phyloP scores from a whole-genome alignment of 2,888 invertebrate species.

The Chrysotoxum bicinctum region DNA sequence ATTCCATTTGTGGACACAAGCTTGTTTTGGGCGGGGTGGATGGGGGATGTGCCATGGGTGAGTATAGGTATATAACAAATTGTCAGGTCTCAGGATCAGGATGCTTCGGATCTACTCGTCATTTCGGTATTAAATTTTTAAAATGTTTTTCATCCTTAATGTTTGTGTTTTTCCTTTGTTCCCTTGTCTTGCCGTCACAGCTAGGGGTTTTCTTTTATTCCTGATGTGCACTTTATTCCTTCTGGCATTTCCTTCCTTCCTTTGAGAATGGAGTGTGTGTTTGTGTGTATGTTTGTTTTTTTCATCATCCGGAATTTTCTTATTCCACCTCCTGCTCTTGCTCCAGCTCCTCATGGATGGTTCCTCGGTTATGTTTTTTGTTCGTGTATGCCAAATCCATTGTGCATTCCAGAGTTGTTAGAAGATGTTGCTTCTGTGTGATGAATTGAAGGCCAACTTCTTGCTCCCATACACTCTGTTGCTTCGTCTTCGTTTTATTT shows the following conservation, averaged over 20 bases:
- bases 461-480: constrained; percentile 23
- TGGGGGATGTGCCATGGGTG: background rate
- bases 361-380: constrained; percentile 9
- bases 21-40: background rate
- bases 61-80: background rate
- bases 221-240: constrained; percentile 53
- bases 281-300: constrained; percentile 48
- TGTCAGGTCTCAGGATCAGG: constrained; percentile 17
- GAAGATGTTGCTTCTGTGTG: constrained; percentile 31
- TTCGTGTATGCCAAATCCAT: constrained; percentile 22
- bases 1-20: constrained; percentile 4
- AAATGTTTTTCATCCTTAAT: constrained; percentile 60
- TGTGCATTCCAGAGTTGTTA: constrained; percentile 45
- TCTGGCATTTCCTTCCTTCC: constrained; percentile 67
- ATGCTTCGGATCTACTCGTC: constrained; percentile 47
- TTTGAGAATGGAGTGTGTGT: constrained; percentile 16
- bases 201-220: constrained; percentile 20
- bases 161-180: constrained; percentile 6
- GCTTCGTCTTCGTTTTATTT: constrained; percentile 16
- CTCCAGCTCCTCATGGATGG: too few relatives aligned
- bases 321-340: too few relatives aligned
- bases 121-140: constrained; percentile 64
- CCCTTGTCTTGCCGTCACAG: background rate
- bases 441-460: constrained; percentile 51
- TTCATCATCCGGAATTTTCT: constrained; percentile 51